Conservation (phyloP, 2,797 vertebrate species). For the Falco rusticolus region DNA sequence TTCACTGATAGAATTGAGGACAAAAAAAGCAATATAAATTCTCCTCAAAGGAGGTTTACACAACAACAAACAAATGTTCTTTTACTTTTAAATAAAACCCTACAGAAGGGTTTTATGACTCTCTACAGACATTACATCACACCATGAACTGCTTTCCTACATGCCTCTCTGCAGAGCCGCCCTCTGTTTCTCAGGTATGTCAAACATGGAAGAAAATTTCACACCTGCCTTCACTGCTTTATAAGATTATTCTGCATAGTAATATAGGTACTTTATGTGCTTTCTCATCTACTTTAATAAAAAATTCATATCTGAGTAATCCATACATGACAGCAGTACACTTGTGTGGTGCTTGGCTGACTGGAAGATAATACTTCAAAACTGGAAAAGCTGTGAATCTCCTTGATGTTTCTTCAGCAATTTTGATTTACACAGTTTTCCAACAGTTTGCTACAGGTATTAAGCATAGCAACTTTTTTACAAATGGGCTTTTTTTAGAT, state of each 20-base stretch:
- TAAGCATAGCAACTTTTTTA: not conserved
- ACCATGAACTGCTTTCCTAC: not conserved
- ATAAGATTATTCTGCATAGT: not conserved
- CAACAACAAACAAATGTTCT: not conserved
- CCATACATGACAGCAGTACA: not conserved
- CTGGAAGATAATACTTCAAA: not conserved
- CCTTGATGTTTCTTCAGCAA: not conserved
- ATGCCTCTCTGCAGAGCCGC: not conserved
- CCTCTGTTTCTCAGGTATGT: not conserved
- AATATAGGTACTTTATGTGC: not conserved
- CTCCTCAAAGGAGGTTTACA: not conserved
- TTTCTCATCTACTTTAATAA: not conserved
- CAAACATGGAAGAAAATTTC: not conserved
- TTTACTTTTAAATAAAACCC: not conserved
- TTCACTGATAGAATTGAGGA: not conserved
- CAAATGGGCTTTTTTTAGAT: not conserved
- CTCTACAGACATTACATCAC: not conserved
- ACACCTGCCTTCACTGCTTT: not conserved
- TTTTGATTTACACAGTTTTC: not conserved
- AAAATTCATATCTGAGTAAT: not conserved
- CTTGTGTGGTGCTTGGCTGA: not conserved
- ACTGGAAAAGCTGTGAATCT: not conserved
- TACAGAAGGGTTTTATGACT: not conserved
- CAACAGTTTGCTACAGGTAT: not conserved
- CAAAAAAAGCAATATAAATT: not conserved